Evolutionary conservation across 2,888 invertebrate genomes (phyloP).

Genomic region (Apotomis capreana): DNA sequence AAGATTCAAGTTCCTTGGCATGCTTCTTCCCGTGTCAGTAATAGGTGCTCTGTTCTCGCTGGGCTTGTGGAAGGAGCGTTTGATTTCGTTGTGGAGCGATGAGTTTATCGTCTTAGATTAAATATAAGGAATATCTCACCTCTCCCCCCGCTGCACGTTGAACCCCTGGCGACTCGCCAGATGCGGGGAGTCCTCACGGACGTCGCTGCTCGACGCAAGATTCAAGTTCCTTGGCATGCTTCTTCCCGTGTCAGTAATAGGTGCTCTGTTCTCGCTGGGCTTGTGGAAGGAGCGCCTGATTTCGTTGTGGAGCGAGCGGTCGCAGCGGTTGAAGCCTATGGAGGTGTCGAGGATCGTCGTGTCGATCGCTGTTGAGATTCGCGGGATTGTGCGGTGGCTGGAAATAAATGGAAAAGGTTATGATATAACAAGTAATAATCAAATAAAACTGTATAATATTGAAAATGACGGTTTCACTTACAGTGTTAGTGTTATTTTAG

Average conservation of each 20-base stretch:
- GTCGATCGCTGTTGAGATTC: constrained; percentile 70
- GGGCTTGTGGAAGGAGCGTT: constrained; percentile 75
- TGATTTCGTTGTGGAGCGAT: constrained; percentile 65
- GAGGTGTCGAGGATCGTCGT: constrained; percentile 57
- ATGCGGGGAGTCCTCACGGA: neutral
- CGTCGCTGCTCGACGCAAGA: constrained; percentile 58
- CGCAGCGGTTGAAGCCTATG: constrained; percentile 60
- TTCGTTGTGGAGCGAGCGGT: constrained; percentile 65
- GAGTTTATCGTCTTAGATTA: too few species aligned
- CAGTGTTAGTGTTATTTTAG: too few species aligned
- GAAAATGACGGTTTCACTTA: too few species aligned
- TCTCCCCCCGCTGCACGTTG: neutral
- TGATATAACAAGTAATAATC: too few species aligned
- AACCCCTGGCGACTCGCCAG: neutral
- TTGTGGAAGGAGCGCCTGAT: constrained; percentile 78
- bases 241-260: constrained; percentile 68
- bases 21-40: constrained; percentile 72
- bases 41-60: constrained; percentile 62
- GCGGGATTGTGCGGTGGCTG: constrained; percentile 79
- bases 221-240: constrained; percentile 83
- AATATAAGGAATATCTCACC: neutral
- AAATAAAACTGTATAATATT: too few species aligned
- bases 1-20: too few species aligned
- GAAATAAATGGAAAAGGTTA: neutral
- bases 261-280: constrained; percentile 64